phyloP scores from a whole-genome alignment of 1,140 invertebrate genomes.

The Eulimnadia texana region DNA sequence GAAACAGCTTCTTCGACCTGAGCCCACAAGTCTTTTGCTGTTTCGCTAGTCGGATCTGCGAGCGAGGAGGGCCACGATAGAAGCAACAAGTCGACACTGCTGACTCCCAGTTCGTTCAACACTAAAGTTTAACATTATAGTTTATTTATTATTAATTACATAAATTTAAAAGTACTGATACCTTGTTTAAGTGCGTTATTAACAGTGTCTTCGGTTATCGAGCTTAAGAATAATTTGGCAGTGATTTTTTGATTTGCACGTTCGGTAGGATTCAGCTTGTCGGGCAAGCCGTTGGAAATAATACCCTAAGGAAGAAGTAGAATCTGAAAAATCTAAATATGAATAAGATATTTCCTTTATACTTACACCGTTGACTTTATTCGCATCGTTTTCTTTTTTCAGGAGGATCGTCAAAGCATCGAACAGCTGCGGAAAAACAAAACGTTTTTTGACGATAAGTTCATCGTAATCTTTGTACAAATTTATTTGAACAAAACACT shows the following conservation, averaged over 20 bases:
- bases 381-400: slow-evolving; percentile 24
- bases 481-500: slow-evolving; percentile 18
- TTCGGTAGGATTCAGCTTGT: neutral
- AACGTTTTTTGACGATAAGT: too few species aligned
- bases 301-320: slow-evolving; percentile 9
- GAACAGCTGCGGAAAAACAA: slow-evolving; percentile 40
- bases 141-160: neutral
- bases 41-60: neutral
- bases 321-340: neutral
- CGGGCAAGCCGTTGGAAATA: slow-evolving; percentile 18
- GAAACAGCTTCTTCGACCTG: slow-evolving; percentile 52
- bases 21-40: slow-evolving; percentile 51
- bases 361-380: neutral
- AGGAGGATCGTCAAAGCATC: slow-evolving; percentile 53
- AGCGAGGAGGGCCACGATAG: slow-evolving; percentile 6
- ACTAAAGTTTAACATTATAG: neutral
- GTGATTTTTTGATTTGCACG: slow-evolving; percentile 6
- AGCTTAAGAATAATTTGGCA: slow-evolving; percentile 40
- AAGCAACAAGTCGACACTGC: neutral
- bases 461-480: too few species aligned
- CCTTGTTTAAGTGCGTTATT: slow-evolving; percentile 35
- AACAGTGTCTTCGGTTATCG: slow-evolving; percentile 29
- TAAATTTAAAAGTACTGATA: slow-evolving; percentile 19
- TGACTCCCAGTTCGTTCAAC: slow-evolving; percentile 3
- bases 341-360: neutral